phyloP scores from a whole-genome alignment of 2,888 invertebrate species.

The Nebria brevicollis region DNA sequence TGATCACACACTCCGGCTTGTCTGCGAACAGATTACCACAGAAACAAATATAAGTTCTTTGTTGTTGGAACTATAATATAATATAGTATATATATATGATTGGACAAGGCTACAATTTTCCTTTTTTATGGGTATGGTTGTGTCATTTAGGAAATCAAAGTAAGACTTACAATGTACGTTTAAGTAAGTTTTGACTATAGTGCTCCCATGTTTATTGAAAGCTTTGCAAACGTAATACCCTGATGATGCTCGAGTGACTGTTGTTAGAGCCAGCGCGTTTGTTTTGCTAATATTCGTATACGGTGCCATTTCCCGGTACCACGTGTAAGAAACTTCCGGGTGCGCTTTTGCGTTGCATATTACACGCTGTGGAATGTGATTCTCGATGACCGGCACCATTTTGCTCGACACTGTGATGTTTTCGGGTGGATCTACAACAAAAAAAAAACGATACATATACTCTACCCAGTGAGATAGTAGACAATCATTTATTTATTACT shows the following conservation, averaged over 20 bases:
- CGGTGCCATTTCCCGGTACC: slow-evolving; percentile 67
- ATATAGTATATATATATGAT: background rate
- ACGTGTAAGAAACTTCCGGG: slow-evolving; percentile 77
- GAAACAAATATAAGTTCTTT: too few relatives aligned
- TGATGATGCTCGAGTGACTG: slow-evolving; percentile 75
- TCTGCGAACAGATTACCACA: slow-evolving; percentile 63
- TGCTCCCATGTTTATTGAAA: slow-evolving; percentile 81
- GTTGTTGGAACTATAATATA: too few relatives aligned
- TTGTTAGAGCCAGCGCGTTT: slow-evolving; percentile 70
- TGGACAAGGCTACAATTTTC: background rate
- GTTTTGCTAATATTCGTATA: slow-evolving; percentile 64
- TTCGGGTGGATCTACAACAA: slow-evolving; percentile 82
- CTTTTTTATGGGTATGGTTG: background rate
- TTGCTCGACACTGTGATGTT: slow-evolving; percentile 77
- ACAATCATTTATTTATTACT: too few relatives aligned
- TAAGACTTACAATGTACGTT: slow-evolving; percentile 84
- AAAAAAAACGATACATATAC: too few relatives aligned
- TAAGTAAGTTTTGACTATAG: slow-evolving; percentile 74
- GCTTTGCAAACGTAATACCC: slow-evolving; percentile 85
- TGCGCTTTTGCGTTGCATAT: slow-evolving; percentile 72
- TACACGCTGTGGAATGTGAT: slow-evolving; percentile 68
- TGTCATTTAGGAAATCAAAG: background rate
- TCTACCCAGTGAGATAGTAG: too few relatives aligned
- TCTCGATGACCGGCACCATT: slow-evolving; percentile 67
- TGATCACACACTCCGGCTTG: slow-evolving; percentile 85